Base-by-base conservation (phyloP, 2,113 vertebrate genomes). In the Bettongia penicillata region DNA sequence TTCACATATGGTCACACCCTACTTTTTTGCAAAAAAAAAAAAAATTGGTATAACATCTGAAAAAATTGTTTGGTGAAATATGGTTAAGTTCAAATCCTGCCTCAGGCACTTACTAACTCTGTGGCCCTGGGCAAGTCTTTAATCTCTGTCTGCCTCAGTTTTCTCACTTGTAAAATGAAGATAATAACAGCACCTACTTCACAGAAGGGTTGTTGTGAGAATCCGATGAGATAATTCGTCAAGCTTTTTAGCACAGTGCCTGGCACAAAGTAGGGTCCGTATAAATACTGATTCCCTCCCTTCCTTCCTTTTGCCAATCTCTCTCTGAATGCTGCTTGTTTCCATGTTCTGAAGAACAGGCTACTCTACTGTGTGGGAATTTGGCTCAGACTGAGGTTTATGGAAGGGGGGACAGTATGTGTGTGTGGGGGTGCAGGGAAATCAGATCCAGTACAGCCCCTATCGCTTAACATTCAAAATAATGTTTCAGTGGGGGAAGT, bases 321-420 rank as follows among this genome's bases (percentile, higher is more conserved):
- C 28, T 90, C 14, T 89, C n/a, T 37, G 26, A 8, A 4, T 68
- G 37, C 11, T 68, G 16, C 43, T 22, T 48, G 68, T 22, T 94
- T 12, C 49, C 43, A 9, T 89, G 89, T 95, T 94, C 84, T 93
- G 25, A 94, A 91, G 51, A 49, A 93, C 43, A 89, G 1, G 93
- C 55, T n/a, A 16, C 28, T 37, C 53, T 24, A 10, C 48, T 47
- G 3, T 24, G 9, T 51, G 90, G 93, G 91, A 94, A 51, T 23
- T 14, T 12, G 10, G 91, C 47, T 96, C 48, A 48, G 51, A 55
- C 50, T 49, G 91, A 95, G 28, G 26, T 53, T 9, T 89, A 77
- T 95, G 93, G 28, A 50, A 37, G 49, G 51, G 51, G 53, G 43
- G 68, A 84, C 22, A 28, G 53, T 51, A 24, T 12, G 23, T 43